Evolutionary conservation across 2,888 invertebrate genomes (phyloP), one percentile per base, ranked within the genome.

Genomic region (Crematogaster levior): DNA sequence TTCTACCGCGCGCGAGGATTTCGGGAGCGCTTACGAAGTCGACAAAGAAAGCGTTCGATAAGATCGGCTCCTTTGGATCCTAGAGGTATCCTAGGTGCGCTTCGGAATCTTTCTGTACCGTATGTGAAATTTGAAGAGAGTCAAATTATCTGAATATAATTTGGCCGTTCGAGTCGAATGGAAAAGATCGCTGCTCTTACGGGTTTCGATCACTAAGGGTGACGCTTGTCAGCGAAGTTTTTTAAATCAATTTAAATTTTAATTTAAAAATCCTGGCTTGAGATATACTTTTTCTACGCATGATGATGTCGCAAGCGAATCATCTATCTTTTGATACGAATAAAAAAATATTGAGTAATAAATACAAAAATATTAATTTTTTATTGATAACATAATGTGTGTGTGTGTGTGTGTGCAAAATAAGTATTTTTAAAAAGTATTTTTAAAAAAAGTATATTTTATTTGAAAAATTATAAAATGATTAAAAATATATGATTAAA

Each of bases 1-100:
- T 85, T 84, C 86, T 73, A 82, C 81, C 84, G 75, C 83, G 82
- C 86, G 85, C 81, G 61, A 84, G 82, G 85, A 85, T 83, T 84
- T 79, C 63, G 65, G 81, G 66, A 84, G 65, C 84, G 82, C 85
- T 85, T 84, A 82, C 85, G 83, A 77, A 85, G 58, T 85, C 86
- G 53, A 58, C 72, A 79, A 58, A 61, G 82, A 84, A 84, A 88
- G 84, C 70, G 83, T 77, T 61, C 53, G 51, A 21, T 56, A 77
- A 70, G 63, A 72, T 65, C 81, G 37, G 40, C 56, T 51, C 61
- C 21, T 68, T 53, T 46, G 34, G 10, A 21, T 34, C 34, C 12
- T 15, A 27, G 37, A 24, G 18, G 18, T 4, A 18, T n/a, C 24
- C 30, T 43, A 37, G 51, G 61, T 40, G 27, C 73, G 34, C 51